A percentile compares a stretch with the other conserved stretches of the same genome.
Conservation (phyloP, 2,797 vertebrate genomes). For the Sebastes glaucus region DNA sequence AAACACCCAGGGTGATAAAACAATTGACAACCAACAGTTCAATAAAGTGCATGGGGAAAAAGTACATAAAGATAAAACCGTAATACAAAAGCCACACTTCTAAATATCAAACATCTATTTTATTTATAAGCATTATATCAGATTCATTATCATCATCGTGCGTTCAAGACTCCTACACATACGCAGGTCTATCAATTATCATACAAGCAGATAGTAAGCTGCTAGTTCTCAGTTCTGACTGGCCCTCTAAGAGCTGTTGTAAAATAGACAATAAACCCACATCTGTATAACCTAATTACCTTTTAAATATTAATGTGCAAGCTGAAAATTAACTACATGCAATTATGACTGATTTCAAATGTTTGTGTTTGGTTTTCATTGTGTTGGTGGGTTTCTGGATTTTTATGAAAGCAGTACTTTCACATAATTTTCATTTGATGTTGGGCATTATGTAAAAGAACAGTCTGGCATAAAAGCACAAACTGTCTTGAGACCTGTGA, state of each 20-base stretch:
- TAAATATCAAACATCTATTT: background rate
- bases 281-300: background rate
- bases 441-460: too few relatives aligned
- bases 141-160: background rate
- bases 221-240: background rate
- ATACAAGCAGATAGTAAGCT: background rate
- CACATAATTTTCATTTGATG: background rate
- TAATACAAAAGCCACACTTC: background rate
- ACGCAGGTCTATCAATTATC: background rate
- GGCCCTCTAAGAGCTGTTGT: background rate
- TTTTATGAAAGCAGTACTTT: background rate
- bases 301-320: slow-evolving; percentile 24
- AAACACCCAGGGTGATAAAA: background rate
- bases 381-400: background rate
- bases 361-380: background rate
- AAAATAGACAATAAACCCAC: slow-evolving; percentile 10
- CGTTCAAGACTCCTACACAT: background rate
- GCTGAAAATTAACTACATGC: background rate
- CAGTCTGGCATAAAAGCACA: background rate
- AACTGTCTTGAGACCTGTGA: background rate
- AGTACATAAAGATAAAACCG: background rate
- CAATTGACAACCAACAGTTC: accelerated
- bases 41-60: background rate
- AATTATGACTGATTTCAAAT: background rate
- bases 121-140: background rate